These are phyloP conservation scores for Plodia interpunctella DNA, from an alignment of 1,140 invertebrate genomes.

Conservation along the genomic window DNA sequence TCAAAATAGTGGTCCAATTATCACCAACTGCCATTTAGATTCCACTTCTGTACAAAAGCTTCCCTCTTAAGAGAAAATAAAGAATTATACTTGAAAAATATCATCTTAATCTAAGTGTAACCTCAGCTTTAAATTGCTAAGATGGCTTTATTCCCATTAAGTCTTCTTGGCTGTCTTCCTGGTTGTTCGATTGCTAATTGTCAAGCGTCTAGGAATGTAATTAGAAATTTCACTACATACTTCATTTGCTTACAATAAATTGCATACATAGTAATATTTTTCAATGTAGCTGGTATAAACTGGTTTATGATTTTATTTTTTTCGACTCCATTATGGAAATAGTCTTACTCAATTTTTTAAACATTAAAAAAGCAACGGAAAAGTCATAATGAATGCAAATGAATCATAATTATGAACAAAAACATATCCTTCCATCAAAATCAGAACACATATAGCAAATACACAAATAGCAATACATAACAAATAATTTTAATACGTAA, in stretches of 20 bases:
- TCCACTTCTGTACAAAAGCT: too few species aligned
- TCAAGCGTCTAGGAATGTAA: not conserved
- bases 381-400: not conserved
- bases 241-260: too few species aligned
- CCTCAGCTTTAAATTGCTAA: not conserved
- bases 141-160: not conserved
- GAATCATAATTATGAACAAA: not conserved
- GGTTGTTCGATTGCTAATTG: not conserved
- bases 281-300: too few species aligned
- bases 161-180: not conserved
- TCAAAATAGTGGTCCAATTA: too few species aligned
- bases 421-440: not conserved
- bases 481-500: slow-evolving; percentile 8
- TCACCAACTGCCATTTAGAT: too few species aligned
- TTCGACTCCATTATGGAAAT: too few species aligned
- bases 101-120: not conserved
- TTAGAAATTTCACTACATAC: not conserved
- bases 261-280: too few species aligned
- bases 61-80: too few species aligned
- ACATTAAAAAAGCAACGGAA: not conserved
- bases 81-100: too few species aligned
- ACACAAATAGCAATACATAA: not conserved
- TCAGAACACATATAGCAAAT: not conserved
- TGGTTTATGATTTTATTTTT: too few species aligned
- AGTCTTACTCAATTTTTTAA: too few species aligned